These are phyloP conservation scores for Butorides virescens DNA, from an alignment of 2,113 vertebrate species.

Conservation along the genomic window DNA sequence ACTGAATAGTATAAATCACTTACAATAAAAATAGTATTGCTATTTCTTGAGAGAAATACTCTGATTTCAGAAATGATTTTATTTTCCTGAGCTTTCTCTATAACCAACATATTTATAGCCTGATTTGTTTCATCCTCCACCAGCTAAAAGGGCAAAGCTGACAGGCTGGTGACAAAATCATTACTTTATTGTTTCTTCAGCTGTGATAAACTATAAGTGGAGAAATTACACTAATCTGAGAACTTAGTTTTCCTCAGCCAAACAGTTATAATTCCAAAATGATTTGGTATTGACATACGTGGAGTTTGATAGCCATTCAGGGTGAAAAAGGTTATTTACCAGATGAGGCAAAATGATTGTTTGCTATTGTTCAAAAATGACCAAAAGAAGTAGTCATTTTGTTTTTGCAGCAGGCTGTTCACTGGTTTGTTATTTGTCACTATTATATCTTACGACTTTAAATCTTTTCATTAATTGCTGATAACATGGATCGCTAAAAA, in stretches of 20 bases:
- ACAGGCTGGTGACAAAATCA: neutral
- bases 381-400: neutral
- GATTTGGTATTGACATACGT: neutral
- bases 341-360: neutral
- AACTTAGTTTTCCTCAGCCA: neutral
- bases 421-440: neutral
- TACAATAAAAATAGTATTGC: rapidly evolving
- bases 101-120: neutral
- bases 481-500: neutral
- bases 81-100: neutral
- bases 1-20: neutral
- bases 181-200: neutral
- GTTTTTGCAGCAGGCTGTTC: neutral
- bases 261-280: neutral
- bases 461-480: neutral
- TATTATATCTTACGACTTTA: neutral
- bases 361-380: neutral
- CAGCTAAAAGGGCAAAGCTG: neutral
- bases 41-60: neutral
- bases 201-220: neutral
- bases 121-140: neutral
- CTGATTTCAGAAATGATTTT: neutral
- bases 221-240: conserved; percentile 9
- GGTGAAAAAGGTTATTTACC: neutral
- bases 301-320: neutral